Base-by-base conservation (phyloP, 2,888 invertebrate species). In the Cyrtodaria siliqua region DNA sequence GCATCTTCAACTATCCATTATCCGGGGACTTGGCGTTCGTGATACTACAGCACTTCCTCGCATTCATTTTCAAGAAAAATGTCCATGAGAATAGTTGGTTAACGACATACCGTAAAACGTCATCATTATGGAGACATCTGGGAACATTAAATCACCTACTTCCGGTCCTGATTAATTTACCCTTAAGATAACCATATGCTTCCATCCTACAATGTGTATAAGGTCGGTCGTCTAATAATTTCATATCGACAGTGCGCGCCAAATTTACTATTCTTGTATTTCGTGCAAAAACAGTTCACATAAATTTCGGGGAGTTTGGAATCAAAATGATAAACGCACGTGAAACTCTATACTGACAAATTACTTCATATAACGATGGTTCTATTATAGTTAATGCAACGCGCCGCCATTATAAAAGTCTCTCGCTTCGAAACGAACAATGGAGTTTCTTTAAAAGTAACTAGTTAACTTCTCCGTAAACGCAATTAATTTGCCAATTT, bases 151-250 rank as follows among this genome's bases (percentile, higher is more conserved):
- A 78, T 78, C 78, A 73, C 72, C 40, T 38, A 52, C 56, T 73
- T 78, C 78, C 78, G 78, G 78, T 68, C 59, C 64, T 72, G 68
- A 78, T 78, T 72, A 72, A 68, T 72, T 64, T 72, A 29, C 72
- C 53, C 50, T 56, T 57, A 64, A 47, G 29, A 61, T 47, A 42
- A 61, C 69, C 75, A 66, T 75, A 75, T 69, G 75, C 61, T 62
- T 38, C 49, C 29, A n/a, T n/a, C 18, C 55, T 20, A 26, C 55
- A 2, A 27, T 53, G 53, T 26, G 24, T 26, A 53, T 53, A 53
- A 33, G 33, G 27, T 27, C 16, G 27, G 2, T 1, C 24, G 14
- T 27, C 26, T 24, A 9, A 33, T 61, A 52, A 55, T 69, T 69
- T 61, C 52, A 33, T 47, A 47, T 47, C 64, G 64, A 20, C 60